A percentile compares a stretch with the other conserved stretches of the same genome.
Evolutionary conservation across 2,113 vertebrate species (phyloP).

Genomic region (Sapayoa aenigma): DNA sequence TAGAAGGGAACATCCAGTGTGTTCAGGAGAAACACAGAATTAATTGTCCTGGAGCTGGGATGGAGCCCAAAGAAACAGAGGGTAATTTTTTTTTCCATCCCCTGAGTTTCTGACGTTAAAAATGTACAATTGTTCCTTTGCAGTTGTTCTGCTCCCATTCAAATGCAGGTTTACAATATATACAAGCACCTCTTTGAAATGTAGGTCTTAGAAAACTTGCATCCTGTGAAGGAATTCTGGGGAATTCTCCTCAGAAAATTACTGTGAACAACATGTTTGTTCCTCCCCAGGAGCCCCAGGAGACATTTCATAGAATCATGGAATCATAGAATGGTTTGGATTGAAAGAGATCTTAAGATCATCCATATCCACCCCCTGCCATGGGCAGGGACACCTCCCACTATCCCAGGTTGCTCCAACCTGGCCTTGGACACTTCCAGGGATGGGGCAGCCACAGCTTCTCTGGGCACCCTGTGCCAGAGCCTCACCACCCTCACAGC

Average conservation of each 20-base stretch:
- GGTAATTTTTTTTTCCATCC: not conserved
- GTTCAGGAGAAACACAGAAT: conserved; percentile 1
- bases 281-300: not conserved
- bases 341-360: not conserved
- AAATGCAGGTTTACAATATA: not conserved
- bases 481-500: not conserved
- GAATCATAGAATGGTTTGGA: not conserved
- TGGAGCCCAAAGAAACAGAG: not conserved
- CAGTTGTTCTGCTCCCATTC: not conserved
- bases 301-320: not conserved
- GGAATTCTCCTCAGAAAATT: not conserved
- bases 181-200: not conserved
- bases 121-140: not conserved
- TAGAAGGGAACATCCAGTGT: conserved; percentile 28
- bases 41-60: not conserved
- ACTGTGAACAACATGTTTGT: fast-evolving
- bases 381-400: not conserved
- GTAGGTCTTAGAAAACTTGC: not conserved
- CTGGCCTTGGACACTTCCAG: not conserved
- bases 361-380: fast-evolving
- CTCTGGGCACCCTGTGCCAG: not conserved
- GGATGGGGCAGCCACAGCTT: not conserved
- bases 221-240: not conserved
- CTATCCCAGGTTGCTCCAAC: not conserved
- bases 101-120: not conserved